Percentiles rank a stretch among this genome's conserved stretches.
Evolutionary conservation across 92 coral and sea anemone genomes (phyloP).

Genomic region (Epizoanthus scotinus): DNA sequence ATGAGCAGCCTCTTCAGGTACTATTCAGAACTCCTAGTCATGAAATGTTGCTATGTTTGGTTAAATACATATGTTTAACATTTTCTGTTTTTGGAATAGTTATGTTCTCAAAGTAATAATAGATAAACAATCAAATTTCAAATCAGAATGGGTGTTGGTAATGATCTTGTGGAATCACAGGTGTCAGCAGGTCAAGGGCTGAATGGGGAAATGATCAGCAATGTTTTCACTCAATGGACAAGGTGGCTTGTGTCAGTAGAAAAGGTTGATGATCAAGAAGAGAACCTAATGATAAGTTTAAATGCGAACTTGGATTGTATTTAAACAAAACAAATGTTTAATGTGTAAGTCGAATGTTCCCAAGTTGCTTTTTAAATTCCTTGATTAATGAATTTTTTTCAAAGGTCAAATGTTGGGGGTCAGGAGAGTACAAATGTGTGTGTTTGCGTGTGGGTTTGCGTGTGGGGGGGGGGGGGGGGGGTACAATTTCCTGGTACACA

Average conservation of each 20-base stretch:
- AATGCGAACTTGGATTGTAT: too few species aligned
- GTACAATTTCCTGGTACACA: too few species aligned
- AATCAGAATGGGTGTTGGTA: conserved; percentile 47
- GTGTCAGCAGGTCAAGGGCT: conserved; percentile 40
- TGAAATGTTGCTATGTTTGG: not conserved
- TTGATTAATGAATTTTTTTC: too few species aligned
- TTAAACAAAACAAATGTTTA: too few species aligned
- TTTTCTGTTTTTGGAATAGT: conserved; percentile 7
- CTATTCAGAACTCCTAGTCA: too few species aligned
- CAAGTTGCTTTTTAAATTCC: too few species aligned
- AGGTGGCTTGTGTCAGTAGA: conserved; percentile 53
- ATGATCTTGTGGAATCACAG: conserved; percentile 41
- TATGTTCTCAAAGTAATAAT: not conserved
- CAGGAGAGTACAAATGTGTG: too few species aligned
- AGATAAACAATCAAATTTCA: conserved; percentile 25
- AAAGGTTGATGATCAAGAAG: conserved; percentile 19
- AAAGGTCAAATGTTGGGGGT: too few species aligned
- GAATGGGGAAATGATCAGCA: conserved; percentile 51
- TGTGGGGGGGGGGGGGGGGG: too few species aligned
- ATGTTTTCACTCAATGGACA: conserved; percentile 44
- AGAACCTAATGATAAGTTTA: not conserved
- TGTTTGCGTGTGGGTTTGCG: too few species aligned
- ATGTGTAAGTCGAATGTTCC: too few species aligned
- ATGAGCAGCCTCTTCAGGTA: too few species aligned
- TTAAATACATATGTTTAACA: conserved; percentile 11